Evolutionary conservation across 2,797 vertebrate genomes (phyloP).

Genomic region (Spondyliosoma cantharus): DNA sequence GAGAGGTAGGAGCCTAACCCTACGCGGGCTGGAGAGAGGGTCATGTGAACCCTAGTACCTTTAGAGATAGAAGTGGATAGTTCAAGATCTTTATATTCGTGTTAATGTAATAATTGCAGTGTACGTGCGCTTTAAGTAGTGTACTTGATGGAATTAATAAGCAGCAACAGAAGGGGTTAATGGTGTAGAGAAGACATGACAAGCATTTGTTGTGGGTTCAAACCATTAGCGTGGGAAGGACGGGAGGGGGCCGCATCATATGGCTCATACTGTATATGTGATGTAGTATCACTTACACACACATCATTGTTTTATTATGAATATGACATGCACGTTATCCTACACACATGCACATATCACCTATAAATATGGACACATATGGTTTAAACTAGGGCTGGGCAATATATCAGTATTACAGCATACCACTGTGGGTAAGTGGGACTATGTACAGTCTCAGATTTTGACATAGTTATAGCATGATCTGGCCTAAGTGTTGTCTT

Average conservation of each 20-base stretch:
- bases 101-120: not conserved
- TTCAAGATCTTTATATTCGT: constrained; percentile 10
- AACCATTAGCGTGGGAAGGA: not conserved
- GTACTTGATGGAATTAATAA: not conserved
- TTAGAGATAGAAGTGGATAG: not conserved
- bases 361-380: not conserved
- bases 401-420: too few relatives aligned
- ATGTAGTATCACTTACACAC: not conserved
- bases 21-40: constrained; percentile 25
- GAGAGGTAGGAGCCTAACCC: constrained; percentile 37
- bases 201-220: not conserved
- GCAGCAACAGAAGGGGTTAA: not conserved
- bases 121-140: not conserved
- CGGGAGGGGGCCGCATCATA: not conserved
- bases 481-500: too few relatives aligned
- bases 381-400: not conserved
- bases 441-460: too few relatives aligned
- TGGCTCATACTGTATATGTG: not conserved
- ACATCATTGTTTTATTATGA: not conserved
- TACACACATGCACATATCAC: not conserved
- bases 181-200: not conserved
- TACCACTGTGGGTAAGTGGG: too few relatives aligned
- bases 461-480: too few relatives aligned
- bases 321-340: not conserved
- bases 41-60: constrained; percentile 26